Base-by-base conservation (phyloP, 2,888 invertebrate species). In the Mesoligia furuncula region DNA sequence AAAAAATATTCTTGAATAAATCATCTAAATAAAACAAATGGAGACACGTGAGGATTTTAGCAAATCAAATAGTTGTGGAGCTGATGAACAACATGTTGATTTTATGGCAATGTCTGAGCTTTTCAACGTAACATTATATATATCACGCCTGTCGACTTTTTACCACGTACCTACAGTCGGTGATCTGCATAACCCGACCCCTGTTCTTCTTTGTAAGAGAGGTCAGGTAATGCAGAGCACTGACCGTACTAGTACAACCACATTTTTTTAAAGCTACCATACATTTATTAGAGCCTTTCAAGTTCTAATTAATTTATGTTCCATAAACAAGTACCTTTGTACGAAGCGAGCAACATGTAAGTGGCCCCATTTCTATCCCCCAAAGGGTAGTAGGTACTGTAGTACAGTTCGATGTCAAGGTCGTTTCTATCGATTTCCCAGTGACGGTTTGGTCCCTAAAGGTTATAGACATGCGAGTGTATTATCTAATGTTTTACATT, bases 331-430 rank as follows among this genome's bases (percentile, higher is more conserved):
- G 73, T 51, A 66, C 39, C 42, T 42, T 67, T 45, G 27, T 17
- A 76, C n/a, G 31, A 27, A 78, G 7, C 62, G 2, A 59, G 39
- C 24, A 54, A 54, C 31, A 68, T 27, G 24, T 51, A 42, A 42
- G 20, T 31, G 62, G 45, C 51, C 59, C 45, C 70, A 59, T 71
- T 69, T 45, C 42, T 66, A 64, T 65, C 68, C 48, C 82, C 71
- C 84, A 24, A 59, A 39, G 70, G 69, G 61, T 66, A 27, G 78
- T 64, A 64, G 24, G n/a, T n/a, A n/a, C 13, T 17, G 67, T 36
- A 68, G 17, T 67, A 31, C 20, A 17, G 36, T 54, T 72, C 17
- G 75, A 80, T 70, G 80, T 75, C 83, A 83, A 83, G 83, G 83
- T 64, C 51, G 4, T 24, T 24, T 11, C 13, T 59, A 83, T 83